Evolutionary conservation across 2,797 vertebrate species (phyloP), one percentile per base, ranked within the genome.

Genomic region (Acestrorhynchus altus): DNA sequence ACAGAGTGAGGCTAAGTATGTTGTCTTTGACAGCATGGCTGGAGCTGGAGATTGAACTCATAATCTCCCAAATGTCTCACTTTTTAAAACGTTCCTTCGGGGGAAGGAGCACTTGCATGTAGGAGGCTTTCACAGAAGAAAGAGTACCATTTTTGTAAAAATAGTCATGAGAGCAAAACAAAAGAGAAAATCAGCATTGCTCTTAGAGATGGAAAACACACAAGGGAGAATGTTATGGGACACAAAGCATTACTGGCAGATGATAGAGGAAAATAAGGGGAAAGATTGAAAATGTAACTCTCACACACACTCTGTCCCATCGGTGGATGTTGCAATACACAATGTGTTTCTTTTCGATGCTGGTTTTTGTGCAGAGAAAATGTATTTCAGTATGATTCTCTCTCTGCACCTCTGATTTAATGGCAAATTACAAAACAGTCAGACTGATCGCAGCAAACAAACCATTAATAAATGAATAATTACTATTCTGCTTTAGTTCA

Each of bases 311-410:
- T 4, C n/a, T 31, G 12, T 7, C 39, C 28, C 47, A 44, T 51
- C 4, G 22, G 16, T 13, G 20, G 47, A 56, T 74, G 61, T 66
- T 39, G 20, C 22, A 9, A 42, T 74, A 56, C 42, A 16, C 16
- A 4, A n/a, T 28, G 9, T 44, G 61, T 18, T 74, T 54, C n/a
- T 74, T 52, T 74, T 64, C 31, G 35, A 11, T 52, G 31, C 31
- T 64, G 47, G 20, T 74, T 20, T 74, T 40, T 39, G 24, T 47
- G 12, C 26, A 35, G 51, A 1, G 31, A 22, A 65, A 64, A 47
- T 42, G 31, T 64, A 16, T 51, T 63, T 63, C 60, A 63, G n/a
- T 12, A 3, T n/a, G 61, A 22, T 39, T 22, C 4, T 4, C 42
- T 1, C 10, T 64, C n/a, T 12, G 24, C 4, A 4, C 0, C 61